These are phyloP conservation scores for Lutjanus argentimaculatus DNA, from an alignment of 2,797 vertebrate species.

Conservation along the genomic window DNA sequence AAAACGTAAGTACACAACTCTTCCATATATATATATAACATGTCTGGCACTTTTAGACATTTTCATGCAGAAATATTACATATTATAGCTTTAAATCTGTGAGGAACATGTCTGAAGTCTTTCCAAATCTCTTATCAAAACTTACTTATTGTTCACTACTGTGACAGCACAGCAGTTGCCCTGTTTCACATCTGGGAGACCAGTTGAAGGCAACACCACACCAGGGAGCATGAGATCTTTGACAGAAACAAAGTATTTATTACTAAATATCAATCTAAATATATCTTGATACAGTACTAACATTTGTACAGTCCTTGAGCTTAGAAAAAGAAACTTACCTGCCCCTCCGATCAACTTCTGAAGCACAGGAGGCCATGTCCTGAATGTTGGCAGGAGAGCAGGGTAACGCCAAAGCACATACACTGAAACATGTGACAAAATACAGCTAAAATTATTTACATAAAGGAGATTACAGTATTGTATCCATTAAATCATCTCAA, in stretches of 20 bases:
- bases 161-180: constrained; percentile 91
- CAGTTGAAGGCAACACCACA: constrained; percentile 89
- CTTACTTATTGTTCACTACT: constrained; percentile 91
- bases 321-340: constrained; percentile 82
- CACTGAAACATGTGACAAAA: constrained; percentile 82
- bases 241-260: constrained; percentile 30
- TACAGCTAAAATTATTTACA: not conserved
- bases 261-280: not conserved
- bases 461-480: not conserved
- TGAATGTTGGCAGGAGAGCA: constrained; percentile 90
- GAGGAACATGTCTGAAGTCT: not conserved
- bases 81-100: too few relatives aligned
- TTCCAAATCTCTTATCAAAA: not conserved
- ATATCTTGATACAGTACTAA: not conserved
- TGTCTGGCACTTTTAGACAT: too few relatives aligned
- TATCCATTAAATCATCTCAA: not conserved
- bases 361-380: constrained; percentile 94
- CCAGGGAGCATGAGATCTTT: constrained; percentile 98
- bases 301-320: not conserved
- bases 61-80: too few relatives aligned
- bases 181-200: constrained; percentile 89
- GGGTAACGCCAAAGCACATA: constrained; percentile 93
- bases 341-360: constrained; percentile 94
- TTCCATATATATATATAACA: too few relatives aligned
- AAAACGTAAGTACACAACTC: too few relatives aligned